Conservation (phyloP, 2,797 vertebrate genomes). For the Ataeniobius toweri region DNA sequence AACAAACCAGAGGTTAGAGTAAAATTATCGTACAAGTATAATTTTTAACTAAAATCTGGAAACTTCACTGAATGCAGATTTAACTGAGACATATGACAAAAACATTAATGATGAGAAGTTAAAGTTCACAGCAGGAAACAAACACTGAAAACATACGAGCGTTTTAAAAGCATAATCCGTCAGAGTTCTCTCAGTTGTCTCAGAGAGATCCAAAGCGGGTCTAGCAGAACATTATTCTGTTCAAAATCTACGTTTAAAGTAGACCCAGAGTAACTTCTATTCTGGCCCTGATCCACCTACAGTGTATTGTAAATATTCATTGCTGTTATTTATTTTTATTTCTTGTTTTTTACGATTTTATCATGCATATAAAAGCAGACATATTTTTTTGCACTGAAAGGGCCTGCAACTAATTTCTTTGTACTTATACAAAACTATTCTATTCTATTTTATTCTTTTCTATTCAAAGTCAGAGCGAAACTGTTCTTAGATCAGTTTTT, state of each 20-base stretch:
- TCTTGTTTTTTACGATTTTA: neutral
- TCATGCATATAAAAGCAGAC: neutral
- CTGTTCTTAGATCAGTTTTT: constrained; percentile 14
- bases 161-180: too few species aligned
- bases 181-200: neutral
- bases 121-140: neutral
- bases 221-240: neutral
- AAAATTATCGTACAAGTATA: neutral
- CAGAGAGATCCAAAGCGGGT: neutral
- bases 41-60: neutral
- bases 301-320: neutral
- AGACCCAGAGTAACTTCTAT: neutral
- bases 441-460: neutral
- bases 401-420: too few species aligned
- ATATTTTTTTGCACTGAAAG: neutral
- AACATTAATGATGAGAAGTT: neutral
- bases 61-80: neutral
- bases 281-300: neutral
- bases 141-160: too few species aligned
- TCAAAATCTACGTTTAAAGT: neutral
- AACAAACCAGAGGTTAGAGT: neutral
- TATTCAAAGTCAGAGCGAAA: neutral
- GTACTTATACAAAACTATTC: too few species aligned
- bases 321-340: neutral
- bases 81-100: neutral